Base-by-base conservation (phyloP, 2,113 vertebrate genomes). In the Bucco capensis region DNA sequence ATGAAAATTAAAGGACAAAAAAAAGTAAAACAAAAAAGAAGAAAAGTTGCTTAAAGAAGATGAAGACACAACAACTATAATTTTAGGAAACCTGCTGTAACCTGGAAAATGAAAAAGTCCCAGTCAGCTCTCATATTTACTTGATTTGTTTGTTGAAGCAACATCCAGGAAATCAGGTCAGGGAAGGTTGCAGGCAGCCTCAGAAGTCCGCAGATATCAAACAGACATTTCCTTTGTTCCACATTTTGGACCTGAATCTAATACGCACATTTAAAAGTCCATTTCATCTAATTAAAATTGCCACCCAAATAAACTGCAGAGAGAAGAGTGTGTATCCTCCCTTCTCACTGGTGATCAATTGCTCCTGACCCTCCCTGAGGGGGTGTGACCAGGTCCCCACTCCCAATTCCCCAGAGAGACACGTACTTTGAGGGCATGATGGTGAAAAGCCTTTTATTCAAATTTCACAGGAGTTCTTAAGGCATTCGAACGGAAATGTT, bases 1-100 rank as follows among this genome's bases (percentile, higher is more conserved):
- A 95, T 72, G 37, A 89, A 94, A 95, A 31, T 53, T 49, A 40
- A 82, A 71, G 57, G 19, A 40, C 61, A 86, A 83, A 82, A 74
- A 90, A 31, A 56, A 2, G 9, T 78, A 72, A 81, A 81, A 53
- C 12, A 84, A 72, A 92, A 91, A 89, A 57, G 53, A 75, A 42
- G 24, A 60, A 78, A 86, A 72, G 25, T 37, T 87, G 58, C 86
- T 93, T 70, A 85, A 92, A 92, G 66, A 19, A 67, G 23, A 84
- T 28, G 66, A 84, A 89, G 54, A 82, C 10, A 56, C 40, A 82
- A 54, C 25, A 90, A 90, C 44, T 31, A 78, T 58, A 88, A 88
- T 27, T 86, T 81, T 90, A 86, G 77, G 73, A 87, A 82, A 65
- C 60, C 40, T 75, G 37, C 54, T 61, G 4, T 58, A 73, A 35